Evolutionary conservation across 2,888 invertebrate genomes (phyloP).

Genomic region (Spodoptera littoralis): DNA sequence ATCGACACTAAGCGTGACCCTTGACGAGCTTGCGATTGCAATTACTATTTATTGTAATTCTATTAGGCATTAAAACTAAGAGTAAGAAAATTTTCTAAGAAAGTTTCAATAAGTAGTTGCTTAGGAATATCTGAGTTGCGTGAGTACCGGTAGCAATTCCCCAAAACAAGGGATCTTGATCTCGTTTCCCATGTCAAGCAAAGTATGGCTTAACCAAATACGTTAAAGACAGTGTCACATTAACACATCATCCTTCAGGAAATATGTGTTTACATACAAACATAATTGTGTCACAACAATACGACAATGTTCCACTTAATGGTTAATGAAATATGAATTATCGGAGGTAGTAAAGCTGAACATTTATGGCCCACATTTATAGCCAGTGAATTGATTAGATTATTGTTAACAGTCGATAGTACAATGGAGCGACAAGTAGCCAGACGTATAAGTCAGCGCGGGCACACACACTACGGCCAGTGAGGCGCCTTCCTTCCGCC

Average conservation of each 20-base stretch:
- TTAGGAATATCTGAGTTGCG: neutral
- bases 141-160: too few species aligned
- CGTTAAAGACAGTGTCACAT: too few species aligned
- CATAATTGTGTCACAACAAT: too few species aligned
- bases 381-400: constrained; percentile 8
- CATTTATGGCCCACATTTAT: too few species aligned
- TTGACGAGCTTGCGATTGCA: neutral
- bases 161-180: too few species aligned
- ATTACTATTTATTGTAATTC: constrained; percentile 4
- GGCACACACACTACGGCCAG: constrained; percentile 34
- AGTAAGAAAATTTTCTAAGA: neutral
- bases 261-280: too few species aligned
- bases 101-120: neutral
- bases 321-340: too few species aligned
- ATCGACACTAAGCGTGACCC: constrained; percentile 6
- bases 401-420: constrained; percentile 19
- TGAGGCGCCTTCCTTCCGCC: constrained; percentile 51
- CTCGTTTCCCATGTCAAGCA: too few species aligned
- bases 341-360: too few species aligned
- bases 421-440: constrained; percentile 14
- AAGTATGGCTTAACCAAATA: too few species aligned
- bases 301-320: too few species aligned
- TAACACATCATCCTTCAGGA: too few species aligned
- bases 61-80: neutral
- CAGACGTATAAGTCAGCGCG: constrained; percentile 42